Conservation (phyloP, 2,888 invertebrate genomes). For the Matsumyia berberina region DNA sequence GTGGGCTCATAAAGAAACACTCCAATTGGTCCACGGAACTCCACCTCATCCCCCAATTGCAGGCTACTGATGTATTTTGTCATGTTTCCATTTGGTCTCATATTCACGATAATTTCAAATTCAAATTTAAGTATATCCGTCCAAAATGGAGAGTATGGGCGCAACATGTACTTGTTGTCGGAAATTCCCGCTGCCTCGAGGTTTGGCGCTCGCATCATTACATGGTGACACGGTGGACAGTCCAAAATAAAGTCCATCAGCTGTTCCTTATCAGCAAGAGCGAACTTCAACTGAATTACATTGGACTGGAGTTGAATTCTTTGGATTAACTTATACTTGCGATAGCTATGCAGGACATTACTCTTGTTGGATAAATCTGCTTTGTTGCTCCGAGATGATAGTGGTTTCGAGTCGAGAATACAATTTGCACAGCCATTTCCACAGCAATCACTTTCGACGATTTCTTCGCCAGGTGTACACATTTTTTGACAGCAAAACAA, state of each 20-base stretch:
- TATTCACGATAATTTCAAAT: slow-evolving; percentile 88
- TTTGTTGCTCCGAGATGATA: slow-evolving; percentile 71
- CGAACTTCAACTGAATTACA: slow-evolving; percentile 80
- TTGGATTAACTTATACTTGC: slow-evolving; percentile 65
- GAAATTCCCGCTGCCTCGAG: not conserved
- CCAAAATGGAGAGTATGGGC: slow-evolving; percentile 83
- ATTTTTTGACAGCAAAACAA: slow-evolving; percentile 37
- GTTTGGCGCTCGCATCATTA: slow-evolving; percentile 76
- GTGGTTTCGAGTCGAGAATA: slow-evolving; percentile 80
- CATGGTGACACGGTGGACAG: slow-evolving; percentile 79
- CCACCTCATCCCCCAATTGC: slow-evolving; percentile 85
- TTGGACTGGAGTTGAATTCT: slow-evolving; percentile 44
- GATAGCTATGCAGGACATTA: slow-evolving; percentile 67
- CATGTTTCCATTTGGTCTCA: slow-evolving; percentile 86
- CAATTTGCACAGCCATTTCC: slow-evolving; percentile 84
- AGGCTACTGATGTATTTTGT: slow-evolving; percentile 86
- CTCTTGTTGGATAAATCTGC: slow-evolving; percentile 72
- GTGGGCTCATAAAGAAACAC: slow-evolving; percentile 83
- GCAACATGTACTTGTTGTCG: slow-evolving; percentile 75
- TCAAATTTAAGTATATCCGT: slow-evolving; percentile 78
- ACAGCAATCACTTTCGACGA: slow-evolving; percentile 81
- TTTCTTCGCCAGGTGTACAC: slow-evolving; percentile 29
- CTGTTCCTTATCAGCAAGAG: slow-evolving; percentile 56
- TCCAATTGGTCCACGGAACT: slow-evolving; percentile 91
- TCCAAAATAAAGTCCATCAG: slow-evolving; percentile 78